These are phyloP conservation scores for Dicranocentrus wangi DNA, from an alignment of 2,888 invertebrate genomes.

Conservation along the genomic window DNA sequence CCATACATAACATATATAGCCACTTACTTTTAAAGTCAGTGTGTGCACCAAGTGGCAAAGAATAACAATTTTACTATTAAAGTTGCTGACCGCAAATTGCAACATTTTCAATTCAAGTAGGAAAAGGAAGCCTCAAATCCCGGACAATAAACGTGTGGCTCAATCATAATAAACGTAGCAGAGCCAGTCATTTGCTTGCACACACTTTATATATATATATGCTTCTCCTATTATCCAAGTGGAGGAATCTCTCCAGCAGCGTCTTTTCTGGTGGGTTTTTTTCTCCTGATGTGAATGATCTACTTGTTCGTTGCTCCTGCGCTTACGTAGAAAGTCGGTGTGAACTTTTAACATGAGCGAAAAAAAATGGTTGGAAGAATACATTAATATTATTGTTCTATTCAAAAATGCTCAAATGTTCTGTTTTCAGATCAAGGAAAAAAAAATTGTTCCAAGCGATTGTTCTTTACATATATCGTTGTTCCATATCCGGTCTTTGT, in stretches of 20 bases:
- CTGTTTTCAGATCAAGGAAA: not conserved
- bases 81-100: constrained; percentile 36
- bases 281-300: not conserved
- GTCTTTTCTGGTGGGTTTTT: too few relatives aligned
- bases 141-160: constrained; percentile 1
- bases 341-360: not conserved
- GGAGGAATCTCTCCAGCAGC: not conserved
- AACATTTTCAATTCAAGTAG: constrained; percentile 41
- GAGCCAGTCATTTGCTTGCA: not conserved
- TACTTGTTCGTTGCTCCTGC: not conserved
- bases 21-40: too few relatives aligned
- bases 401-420: constrained; percentile 7
- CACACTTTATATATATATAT: too few relatives aligned
- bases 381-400: constrained; percentile 6
- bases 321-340: not conserved
- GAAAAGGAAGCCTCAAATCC: constrained; percentile 56
- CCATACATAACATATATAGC: not conserved
- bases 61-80: not conserved
- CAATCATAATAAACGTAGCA: not conserved
- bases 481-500: constrained; percentile 63
- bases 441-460: constrained; percentile 6
- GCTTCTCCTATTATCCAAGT: too few relatives aligned
- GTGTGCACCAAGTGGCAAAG: not conserved
- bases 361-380: constrained; percentile 4
- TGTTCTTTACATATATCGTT: constrained; percentile 44